Base-by-base conservation (phyloP, 2,888 invertebrate species). In the Zootermopsis nevadensis region DNA sequence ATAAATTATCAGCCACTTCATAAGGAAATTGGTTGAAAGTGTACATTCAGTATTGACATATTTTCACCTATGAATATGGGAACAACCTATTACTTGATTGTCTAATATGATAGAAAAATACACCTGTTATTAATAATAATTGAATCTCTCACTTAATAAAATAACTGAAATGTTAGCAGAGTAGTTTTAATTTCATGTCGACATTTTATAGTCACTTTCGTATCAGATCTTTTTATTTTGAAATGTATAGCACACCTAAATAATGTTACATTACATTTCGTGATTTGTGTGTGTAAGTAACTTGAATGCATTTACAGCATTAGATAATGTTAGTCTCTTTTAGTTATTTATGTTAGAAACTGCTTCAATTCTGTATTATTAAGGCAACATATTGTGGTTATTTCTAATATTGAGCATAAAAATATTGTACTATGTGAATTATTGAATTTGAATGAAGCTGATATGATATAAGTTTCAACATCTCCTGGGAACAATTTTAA, bases 331-430 rank as follows among this genome's bases (percentile, higher is more conserved):
- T 60, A 12, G n/a, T n/a, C 27, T 60, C 60, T n/a, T 60, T 27
- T 27, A n/a, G 60, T 6, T 60, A 24, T 24, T n/a, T n/a, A 60
- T 60, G n/a, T 60, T 4, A n/a, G 7, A 0, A 6, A 60, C 60
- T 55, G 27, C 27, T 60, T 27, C 60, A 60, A 6, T 60, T 60
- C 60, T 60, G n/a, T 27, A 60, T 4, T 60, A n/a, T 60, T 60
- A 60, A 60, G 60, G 60, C 60, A 60, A 27, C 27, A 60, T 27
- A n/a, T 27, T 60, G 60, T 60, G 60, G 27, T 60, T 60, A 60
- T 53, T 53, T 53, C 8, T 53, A 53, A n/a, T 69, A 69, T 80
- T 80, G 80, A 67, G 80, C 80, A 80, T 35, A 30, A 38, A 79
- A 80, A 31, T 53, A 77, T 77, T 77, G 33, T 77, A 77, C 55